Evolutionary conservation across 2,797 vertebrate genomes (phyloP).

Genomic region (Stomatorhinus walkeri): DNA sequence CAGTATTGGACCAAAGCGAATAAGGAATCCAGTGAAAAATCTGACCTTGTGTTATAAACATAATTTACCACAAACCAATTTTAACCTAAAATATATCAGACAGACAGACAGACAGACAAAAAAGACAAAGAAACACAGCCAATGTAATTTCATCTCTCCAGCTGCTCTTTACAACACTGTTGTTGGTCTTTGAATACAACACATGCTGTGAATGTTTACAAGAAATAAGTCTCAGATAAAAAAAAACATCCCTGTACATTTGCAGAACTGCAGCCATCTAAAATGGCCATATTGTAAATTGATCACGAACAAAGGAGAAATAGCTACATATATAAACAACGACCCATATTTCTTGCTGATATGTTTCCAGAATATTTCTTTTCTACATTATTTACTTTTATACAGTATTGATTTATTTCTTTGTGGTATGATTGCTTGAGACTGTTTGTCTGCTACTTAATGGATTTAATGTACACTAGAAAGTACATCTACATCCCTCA

Average conservation of each 20-base stretch:
- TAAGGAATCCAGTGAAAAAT: neutral
- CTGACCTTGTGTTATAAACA: neutral
- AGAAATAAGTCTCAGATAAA: slow-evolving; percentile 28
- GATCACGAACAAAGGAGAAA: slow-evolving; percentile 34
- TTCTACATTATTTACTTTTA: neutral
- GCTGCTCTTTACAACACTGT: slow-evolving; percentile 28
- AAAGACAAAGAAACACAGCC: slow-evolving; percentile 10
- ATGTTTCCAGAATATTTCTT: slow-evolving; percentile 23
- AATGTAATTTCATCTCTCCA: slow-evolving; percentile 26
- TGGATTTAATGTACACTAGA: neutral
- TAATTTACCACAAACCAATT: neutral
- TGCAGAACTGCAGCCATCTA: slow-evolving; percentile 31
- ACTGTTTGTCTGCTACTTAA: neutral
- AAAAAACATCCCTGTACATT: slow-evolving; percentile 22
- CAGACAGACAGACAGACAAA: neutral
- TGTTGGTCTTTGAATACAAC: slow-evolving; percentile 10
- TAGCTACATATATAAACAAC: slow-evolving; percentile 18
- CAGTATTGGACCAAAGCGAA: neutral
- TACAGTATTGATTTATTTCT: neutral
- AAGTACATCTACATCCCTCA: neutral
- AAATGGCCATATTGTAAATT: slow-evolving; percentile 39
- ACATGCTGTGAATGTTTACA: slow-evolving; percentile 29
- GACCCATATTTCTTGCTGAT: slow-evolving; percentile 22
- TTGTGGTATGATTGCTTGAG: slow-evolving; percentile 16
- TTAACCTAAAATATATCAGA: neutral